Evolutionary conservation across 2,888 invertebrate species (phyloP).

Genomic region (Oligia strigilis): DNA sequence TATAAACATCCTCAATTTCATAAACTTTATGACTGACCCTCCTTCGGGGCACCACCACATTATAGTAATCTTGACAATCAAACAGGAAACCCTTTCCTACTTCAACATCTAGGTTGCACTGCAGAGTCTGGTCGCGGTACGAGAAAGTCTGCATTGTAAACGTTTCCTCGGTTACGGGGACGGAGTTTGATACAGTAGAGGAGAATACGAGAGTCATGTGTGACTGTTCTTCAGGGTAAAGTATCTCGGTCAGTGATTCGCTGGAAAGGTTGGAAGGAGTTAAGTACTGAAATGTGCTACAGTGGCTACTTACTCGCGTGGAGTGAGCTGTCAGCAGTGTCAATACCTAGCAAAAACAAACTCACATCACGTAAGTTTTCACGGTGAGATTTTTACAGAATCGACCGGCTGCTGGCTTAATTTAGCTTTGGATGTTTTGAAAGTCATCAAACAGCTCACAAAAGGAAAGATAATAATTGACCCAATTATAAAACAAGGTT

Average conservation of each 20-base stretch:
- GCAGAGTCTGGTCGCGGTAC: slow-evolving; percentile 77
- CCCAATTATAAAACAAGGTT: background rate
- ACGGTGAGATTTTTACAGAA: no score
- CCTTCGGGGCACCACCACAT: slow-evolving; percentile 76
- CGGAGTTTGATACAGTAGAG: slow-evolving; percentile 36
- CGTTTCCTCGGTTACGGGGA: slow-evolving; percentile 60
- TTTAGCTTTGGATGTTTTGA: background rate
- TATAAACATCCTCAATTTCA: slow-evolving; percentile 83
- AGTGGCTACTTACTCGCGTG: background rate
- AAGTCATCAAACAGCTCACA: background rate
- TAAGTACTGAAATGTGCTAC: slow-evolving; percentile 3
- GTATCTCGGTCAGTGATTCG: slow-evolving; percentile 75
- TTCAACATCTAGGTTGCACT: slow-evolving; percentile 84
- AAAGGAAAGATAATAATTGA: background rate
- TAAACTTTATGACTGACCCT: slow-evolving; percentile 75
- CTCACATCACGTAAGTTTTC: no score
- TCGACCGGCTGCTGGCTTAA: no score
- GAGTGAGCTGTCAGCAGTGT: no score
- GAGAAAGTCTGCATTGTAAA: slow-evolving; percentile 68
- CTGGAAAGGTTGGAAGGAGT: slow-evolving; percentile 70
- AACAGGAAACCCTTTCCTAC: slow-evolving; percentile 81
- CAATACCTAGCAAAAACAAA: no score
- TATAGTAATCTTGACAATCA: slow-evolving; percentile 78
- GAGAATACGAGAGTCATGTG: slow-evolving; percentile 47
- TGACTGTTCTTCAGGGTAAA: slow-evolving; percentile 49